phyloP scores from a whole-genome alignment of 2,113 vertebrate species.

The Hystrix brachyura region DNA sequence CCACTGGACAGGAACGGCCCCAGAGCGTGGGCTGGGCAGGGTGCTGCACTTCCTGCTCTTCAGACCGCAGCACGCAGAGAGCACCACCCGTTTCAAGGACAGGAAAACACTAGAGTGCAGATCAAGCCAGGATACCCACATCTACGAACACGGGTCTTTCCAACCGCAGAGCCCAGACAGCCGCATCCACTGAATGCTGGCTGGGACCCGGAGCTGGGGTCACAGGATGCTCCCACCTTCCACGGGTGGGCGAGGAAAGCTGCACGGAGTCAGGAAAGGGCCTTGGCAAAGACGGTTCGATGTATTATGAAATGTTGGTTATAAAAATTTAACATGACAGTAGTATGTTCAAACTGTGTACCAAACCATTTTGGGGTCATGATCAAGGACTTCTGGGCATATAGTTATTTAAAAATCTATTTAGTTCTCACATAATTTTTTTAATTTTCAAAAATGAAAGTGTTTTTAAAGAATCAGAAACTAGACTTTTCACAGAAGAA shows the following conservation, averaged over 20 bases:
- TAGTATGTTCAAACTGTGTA: background rate
- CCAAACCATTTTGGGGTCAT: background rate
- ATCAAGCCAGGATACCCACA: background rate
- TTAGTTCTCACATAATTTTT: background rate
- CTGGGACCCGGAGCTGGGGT: background rate
- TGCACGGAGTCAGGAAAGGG: background rate
- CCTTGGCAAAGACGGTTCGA: background rate
- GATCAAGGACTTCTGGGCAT: background rate
- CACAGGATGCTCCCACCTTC: background rate
- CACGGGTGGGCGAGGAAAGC: background rate
- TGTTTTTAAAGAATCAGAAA: background rate
- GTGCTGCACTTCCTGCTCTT: too few relatives aligned
- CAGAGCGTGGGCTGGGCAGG: rapidly evolving
- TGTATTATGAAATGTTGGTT: background rate
- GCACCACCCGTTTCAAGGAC: background rate
- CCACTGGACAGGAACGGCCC: background rate
- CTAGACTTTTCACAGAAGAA: background rate
- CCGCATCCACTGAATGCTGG: background rate
- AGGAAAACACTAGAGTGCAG: background rate
- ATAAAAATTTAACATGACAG: background rate
- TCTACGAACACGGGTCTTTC: background rate
- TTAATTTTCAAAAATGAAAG: background rate
- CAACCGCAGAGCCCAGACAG: background rate
- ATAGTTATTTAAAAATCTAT: background rate
- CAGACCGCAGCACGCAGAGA: background rate